Evolutionary conservation across 1,140 invertebrate genomes (phyloP).

Genomic region (Caenorhabditis briggsae): DNA sequence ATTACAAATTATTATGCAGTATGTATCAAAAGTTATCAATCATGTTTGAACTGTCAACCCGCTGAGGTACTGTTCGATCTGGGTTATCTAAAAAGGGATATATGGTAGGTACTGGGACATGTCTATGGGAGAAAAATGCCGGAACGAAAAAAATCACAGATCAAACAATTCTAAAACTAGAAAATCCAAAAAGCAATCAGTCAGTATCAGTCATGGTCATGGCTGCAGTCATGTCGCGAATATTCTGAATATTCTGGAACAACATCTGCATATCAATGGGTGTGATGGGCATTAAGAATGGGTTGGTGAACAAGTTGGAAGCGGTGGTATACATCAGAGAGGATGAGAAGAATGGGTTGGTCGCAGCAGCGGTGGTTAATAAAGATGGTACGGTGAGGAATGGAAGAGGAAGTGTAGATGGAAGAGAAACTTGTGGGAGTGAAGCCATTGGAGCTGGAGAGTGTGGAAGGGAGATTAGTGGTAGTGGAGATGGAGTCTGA

Average conservation of each 20-base stretch:
- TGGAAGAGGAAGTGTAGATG: conserved; percentile 27
- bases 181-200: neutral
- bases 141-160: neutral
- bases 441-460: conserved; percentile 31
- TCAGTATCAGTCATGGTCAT: conserved; percentile 10
- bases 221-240: conserved; percentile 12
- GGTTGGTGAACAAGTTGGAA: conserved; percentile 21
- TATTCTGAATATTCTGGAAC: conserved; percentile 27
- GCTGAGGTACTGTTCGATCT: neutral
- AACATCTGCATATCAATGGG: conserved; percentile 36
- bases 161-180: neutral
- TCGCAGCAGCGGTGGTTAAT: neutral
- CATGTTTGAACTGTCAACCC: conserved; percentile 5
- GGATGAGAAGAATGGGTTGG: conserved; percentile 13
- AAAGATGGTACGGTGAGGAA: conserved; percentile 47
- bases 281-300: conserved; percentile 21
- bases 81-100: neutral
- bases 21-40: neutral
- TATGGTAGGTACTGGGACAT: neutral
- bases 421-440: conserved; percentile 44
- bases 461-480: conserved; percentile 41
- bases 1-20: neutral
- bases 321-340: conserved; percentile 1
- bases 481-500: conserved; percentile 35
- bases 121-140: neutral